A percentile compares a stretch with the other conserved stretches of the same genome.
Evolutionary conservation across 2,113 vertebrate species (phyloP).

Genomic region (Xiphophorus maculatus): DNA sequence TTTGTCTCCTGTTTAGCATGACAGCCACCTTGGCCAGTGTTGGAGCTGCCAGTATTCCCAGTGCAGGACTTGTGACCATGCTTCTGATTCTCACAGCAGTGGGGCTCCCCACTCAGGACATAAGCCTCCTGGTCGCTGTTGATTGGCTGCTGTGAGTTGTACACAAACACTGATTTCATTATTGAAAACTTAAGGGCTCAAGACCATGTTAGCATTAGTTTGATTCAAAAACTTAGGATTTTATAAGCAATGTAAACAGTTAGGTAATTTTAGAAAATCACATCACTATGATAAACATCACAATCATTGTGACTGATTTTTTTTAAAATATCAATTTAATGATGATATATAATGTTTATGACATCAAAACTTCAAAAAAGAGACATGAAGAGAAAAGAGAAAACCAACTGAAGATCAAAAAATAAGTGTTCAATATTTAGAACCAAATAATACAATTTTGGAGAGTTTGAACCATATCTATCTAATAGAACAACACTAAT

Average conservation of each 20-base stretch:
- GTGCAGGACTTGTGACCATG: conserved; percentile 87
- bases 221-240: no score
- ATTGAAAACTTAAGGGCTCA: neutral
- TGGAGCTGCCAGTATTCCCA: conserved; percentile 87
- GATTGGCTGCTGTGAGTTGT: conserved; percentile 92
- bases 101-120: conserved; percentile 86
- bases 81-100: conserved; percentile 86
- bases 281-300: no score
- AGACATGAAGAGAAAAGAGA: no score
- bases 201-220: neutral
- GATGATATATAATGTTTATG: no score
- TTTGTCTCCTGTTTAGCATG: conserved; percentile 74
- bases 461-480: neutral
- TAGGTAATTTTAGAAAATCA: no score
- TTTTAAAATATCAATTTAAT: no score
- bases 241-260: no score
- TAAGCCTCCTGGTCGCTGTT: conserved; percentile 88
- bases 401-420: neutral
- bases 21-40: conserved; percentile 87
- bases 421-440: neutral
- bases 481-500: neutral
- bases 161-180: conserved; percentile 80
- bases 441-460: neutral
- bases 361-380: no score
- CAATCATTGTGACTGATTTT: no score